These are phyloP conservation scores for Drosophila ohnishii DNA, from an alignment of 1,140 invertebrate genomes.

Conservation along the genomic window DNA sequence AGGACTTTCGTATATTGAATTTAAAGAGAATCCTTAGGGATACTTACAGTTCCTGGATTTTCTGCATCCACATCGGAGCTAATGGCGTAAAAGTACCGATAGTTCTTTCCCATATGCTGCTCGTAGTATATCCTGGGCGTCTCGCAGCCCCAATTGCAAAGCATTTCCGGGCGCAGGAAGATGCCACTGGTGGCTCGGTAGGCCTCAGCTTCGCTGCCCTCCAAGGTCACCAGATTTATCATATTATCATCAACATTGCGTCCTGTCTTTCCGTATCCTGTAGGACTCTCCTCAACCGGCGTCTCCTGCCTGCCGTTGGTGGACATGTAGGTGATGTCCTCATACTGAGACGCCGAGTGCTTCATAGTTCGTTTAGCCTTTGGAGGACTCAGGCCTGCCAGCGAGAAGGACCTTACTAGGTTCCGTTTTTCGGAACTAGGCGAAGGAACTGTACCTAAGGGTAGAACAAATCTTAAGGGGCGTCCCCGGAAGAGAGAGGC, in stretches of 20 bases:
- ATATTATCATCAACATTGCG: constrained; percentile 35
- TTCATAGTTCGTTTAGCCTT: constrained; percentile 46
- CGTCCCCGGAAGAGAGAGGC: constrained; percentile 90
- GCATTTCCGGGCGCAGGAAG: constrained; percentile 86
- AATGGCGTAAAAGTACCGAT: constrained; percentile 95
- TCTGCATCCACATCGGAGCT: constrained; percentile 92
- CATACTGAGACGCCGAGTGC: constrained; percentile 70
- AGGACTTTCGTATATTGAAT: neutral
- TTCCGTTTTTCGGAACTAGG: constrained; percentile 11
- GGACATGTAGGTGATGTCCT: constrained; percentile 67
- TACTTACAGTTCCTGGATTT: constrained; percentile 90
- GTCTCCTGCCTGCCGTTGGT: constrained; percentile 53
- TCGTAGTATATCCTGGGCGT: constrained; percentile 92
- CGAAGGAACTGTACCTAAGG: constrained; percentile 66
- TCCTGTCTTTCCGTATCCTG: constrained; percentile 15
- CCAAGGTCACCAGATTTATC: constrained; percentile 84
- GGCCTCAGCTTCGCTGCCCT: constrained; percentile 84
- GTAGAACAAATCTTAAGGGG: constrained; percentile 89
- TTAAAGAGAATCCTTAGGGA: neutral
- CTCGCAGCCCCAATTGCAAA: constrained; percentile 91
- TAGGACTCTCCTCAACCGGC: constrained; percentile 5
- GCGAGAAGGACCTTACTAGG: constrained; percentile 70
- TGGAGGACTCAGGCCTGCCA: constrained; percentile 49
- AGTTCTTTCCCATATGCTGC: constrained; percentile 84
- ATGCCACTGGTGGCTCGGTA: constrained; percentile 84